Conservation (phyloP, 2,888 invertebrate species). For the Mimumesa dahlbomi region DNA sequence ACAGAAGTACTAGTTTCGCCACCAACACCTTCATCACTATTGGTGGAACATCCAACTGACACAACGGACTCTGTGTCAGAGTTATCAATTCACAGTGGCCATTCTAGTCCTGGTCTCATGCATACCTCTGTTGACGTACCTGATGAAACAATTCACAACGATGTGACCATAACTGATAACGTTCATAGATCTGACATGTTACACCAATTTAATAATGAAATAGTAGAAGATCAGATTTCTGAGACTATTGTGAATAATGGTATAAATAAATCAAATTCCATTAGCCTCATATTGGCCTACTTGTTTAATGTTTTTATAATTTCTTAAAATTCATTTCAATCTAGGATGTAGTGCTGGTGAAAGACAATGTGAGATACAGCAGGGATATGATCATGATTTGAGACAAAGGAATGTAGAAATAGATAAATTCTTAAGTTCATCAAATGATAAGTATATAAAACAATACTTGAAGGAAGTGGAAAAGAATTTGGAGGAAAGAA, state of each 20-base stretch:
- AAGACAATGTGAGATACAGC: constrained; percentile 9
- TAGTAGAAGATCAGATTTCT: constrained; percentile 70
- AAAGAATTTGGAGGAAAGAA: constrained; percentile 45
- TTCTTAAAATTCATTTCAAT: constrained; percentile 7
- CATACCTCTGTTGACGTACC: constrained; percentile 63
- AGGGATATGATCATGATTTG: constrained; percentile 18
- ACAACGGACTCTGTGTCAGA: constrained; percentile 71
- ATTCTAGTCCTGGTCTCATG: constrained; percentile 63
- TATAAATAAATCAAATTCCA: no score
- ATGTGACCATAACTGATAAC: constrained; percentile 44
- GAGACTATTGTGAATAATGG: constrained; percentile 76
- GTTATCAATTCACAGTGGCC: constrained; percentile 65
- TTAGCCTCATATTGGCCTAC: no score
- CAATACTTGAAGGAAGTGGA: constrained; percentile 53
- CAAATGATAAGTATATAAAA: constrained; percentile 23
- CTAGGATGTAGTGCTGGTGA: constrained; percentile 16
- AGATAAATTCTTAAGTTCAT: constrained; percentile 18
- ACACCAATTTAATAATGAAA: constrained; percentile 12
- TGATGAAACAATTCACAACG: constrained; percentile 41
- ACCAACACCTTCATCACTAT: constrained; percentile 66
- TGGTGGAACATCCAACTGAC: constrained; percentile 67
- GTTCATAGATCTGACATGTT: constrained; percentile 13
- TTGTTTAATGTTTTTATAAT: background rate
- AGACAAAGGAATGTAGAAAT: constrained; percentile 12
- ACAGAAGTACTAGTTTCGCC: constrained; percentile 47